A percentile compares a stretch with the other conserved stretches of the same genome.
Evolutionary conservation across 2,797 vertebrate species (phyloP).

Genomic region (Crenuchus spilurus): DNA sequence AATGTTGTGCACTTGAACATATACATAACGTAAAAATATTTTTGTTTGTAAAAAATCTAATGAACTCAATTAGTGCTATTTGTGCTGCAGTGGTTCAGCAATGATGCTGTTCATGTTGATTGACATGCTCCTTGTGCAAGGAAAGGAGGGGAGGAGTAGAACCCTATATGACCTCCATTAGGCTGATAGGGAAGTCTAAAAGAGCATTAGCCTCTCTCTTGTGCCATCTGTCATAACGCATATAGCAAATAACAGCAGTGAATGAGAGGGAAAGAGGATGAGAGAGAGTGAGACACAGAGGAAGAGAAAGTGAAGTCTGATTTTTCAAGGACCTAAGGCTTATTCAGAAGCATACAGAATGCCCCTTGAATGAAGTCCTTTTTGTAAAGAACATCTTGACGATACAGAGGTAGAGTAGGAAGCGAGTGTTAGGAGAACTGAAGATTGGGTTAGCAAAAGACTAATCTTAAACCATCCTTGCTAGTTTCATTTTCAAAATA

Average conservation of each 20-base stretch:
- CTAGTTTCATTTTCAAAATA: conserved; percentile 37
- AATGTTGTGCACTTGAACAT: not conserved
- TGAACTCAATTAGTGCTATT: too few relatives aligned
- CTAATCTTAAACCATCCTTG: too few relatives aligned
- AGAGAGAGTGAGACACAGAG: conserved; percentile 7
- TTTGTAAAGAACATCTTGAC: conserved; percentile 15
- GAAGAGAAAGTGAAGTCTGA: conserved; percentile 66
- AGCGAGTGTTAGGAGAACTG: not conserved
- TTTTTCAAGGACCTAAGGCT: conserved; percentile 79
- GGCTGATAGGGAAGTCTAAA: conserved; percentile 81
- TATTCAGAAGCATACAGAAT: conserved; percentile 48
- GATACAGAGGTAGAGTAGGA: conserved; percentile 2
- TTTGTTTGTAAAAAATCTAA: not conserved
- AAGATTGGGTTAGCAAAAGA: not conserved
- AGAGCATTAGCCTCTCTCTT: conserved; percentile 80
- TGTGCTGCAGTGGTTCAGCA: conserved; percentile 78
- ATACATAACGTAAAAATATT: conserved; percentile 51
- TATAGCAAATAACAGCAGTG: conserved; percentile 83
- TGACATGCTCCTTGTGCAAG: conserved; percentile 85
- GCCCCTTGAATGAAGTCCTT: conserved; percentile 1
- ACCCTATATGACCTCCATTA: conserved; percentile 87
- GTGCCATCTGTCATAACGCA: conserved; percentile 89
- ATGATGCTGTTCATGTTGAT: conserved; percentile 82
- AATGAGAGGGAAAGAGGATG: conserved; percentile 40
- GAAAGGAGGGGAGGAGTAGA: conserved; percentile 80